Evolutionary conservation across 2,888 invertebrate genomes (phyloP).

Genomic region (Tetragonula carbonaria): DNA sequence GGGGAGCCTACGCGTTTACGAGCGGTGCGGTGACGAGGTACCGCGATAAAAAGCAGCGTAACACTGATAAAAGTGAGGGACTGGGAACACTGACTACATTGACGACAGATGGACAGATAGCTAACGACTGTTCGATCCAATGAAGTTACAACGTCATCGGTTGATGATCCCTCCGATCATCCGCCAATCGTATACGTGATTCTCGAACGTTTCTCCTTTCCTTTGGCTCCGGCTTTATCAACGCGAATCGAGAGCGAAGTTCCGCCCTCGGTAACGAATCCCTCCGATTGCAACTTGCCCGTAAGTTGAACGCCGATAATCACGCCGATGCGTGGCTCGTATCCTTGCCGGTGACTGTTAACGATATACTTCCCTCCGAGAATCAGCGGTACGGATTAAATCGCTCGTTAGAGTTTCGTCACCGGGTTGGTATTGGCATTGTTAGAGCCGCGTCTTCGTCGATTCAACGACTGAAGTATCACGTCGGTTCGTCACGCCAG

Average conservation of each 20-base stretch:
- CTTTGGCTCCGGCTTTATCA: conserved; percentile 16
- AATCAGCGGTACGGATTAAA: not conserved
- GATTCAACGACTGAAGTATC: too few relatives aligned
- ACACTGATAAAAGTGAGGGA: conserved; percentile 1
- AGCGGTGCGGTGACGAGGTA: conserved; percentile 22
- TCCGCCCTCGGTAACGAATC: not conserved
- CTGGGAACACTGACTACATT: not conserved
- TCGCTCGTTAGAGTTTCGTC: conserved; percentile 12
- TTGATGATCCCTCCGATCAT: not conserved
- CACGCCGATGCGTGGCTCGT: conserved; percentile 2
- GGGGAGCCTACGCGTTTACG: conserved; percentile 32
- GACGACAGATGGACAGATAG: conserved; percentile 37
- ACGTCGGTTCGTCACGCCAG: too few relatives aligned
- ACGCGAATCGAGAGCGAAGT: not conserved
- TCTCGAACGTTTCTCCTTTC: not conserved
- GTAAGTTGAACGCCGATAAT: not conserved
- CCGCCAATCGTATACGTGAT: not conserved
- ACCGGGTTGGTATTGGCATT: not conserved
- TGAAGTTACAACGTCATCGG: not conserved
- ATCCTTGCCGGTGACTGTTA: not conserved
- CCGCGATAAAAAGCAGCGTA: conserved; percentile 27
- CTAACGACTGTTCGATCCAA: conserved; percentile 23
- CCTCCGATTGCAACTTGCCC: conserved; percentile 7
- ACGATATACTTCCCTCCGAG: conserved; percentile 6
- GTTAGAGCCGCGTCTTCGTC: not conserved